phyloP scores from a whole-genome alignment of 2,888 invertebrate genomes.

The Miltochrista miniata region DNA sequence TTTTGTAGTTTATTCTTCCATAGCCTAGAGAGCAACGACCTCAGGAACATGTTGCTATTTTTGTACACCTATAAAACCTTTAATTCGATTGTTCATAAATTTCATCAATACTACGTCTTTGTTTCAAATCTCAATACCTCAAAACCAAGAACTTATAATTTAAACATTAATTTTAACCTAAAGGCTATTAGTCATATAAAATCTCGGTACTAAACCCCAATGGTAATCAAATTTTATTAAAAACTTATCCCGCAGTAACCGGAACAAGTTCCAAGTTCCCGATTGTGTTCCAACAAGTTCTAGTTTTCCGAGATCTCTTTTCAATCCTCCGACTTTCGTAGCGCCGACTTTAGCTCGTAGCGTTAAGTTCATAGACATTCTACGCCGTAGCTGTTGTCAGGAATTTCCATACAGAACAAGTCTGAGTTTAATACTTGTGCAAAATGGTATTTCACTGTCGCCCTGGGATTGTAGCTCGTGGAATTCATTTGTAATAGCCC shows the following conservation, averaged over 20 bases:
- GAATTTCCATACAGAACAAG: slow-evolving; percentile 16
- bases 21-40: too few relatives aligned
- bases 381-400: slow-evolving; percentile 12
- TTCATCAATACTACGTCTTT: too few relatives aligned
- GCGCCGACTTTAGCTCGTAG: slow-evolving; percentile 9
- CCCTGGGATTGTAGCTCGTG: slow-evolving; percentile 15
- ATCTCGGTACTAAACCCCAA: slow-evolving; percentile 11
- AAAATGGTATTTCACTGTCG: slow-evolving; percentile 19
- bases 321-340: slow-evolving; percentile 19
- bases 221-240: slow-evolving; percentile 36
- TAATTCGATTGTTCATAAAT: too few relatives aligned
- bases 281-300: slow-evolving; percentile 37
- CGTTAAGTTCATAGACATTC: slow-evolving; percentile 6
- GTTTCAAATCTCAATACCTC: too few relatives aligned
- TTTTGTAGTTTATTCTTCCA: too few relatives aligned
- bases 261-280: slow-evolving; percentile 27
- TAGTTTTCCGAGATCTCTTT: slow-evolving; percentile 32
- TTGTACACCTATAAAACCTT: too few relatives aligned
- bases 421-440: slow-evolving; percentile 25
- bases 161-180: neutral
- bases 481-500: neutral
- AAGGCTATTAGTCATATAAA: slow-evolving; percentile 16
- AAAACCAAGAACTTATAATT: neutral
- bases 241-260: slow-evolving; percentile 25
- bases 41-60: too few relatives aligned